Evolutionary conservation across 1,140 invertebrate genomes (phyloP).

Genomic region (Anagrus nilaparvatae): DNA sequence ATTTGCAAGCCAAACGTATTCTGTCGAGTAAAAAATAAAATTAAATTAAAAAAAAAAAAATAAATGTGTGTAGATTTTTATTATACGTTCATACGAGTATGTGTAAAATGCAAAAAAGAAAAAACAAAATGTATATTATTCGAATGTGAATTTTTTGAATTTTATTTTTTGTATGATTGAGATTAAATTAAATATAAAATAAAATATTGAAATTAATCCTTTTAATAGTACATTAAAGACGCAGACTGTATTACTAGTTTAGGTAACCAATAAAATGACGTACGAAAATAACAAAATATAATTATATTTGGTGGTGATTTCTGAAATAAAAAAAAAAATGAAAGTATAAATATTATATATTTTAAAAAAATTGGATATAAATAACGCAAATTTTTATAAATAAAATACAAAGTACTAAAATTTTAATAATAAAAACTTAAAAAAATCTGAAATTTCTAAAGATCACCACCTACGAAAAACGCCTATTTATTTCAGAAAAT

Average conservation of each 20-base stretch:
- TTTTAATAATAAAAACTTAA: slow-evolving; percentile 10
- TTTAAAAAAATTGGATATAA: neutral
- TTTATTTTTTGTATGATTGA: slow-evolving; percentile 30
- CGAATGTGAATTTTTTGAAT: slow-evolving; percentile 38
- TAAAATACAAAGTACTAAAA: neutral
- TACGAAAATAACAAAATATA: no score
- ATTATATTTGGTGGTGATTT: slow-evolving; percentile 31
- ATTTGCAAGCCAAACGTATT: neutral
- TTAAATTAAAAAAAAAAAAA: neutral
- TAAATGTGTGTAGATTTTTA: slow-evolving; percentile 7
- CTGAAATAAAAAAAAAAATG: slow-evolving; percentile 16
- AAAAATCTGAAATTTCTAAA: slow-evolving; percentile 10
- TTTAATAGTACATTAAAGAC: slow-evolving; percentile 35
- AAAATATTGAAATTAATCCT: slow-evolving; percentile 35
- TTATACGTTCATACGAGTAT: slow-evolving; percentile 18
- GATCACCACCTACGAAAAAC: slow-evolving; percentile 16
- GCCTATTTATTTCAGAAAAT: slow-evolving; percentile 13
- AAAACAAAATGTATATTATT: slow-evolving; percentile 17
- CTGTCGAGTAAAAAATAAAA: neutral
- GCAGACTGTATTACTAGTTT: slow-evolving; percentile 43
- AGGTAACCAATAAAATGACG: no score
- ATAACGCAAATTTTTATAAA: neutral
- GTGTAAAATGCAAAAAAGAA: slow-evolving; percentile 9
- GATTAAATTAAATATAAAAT: no score
- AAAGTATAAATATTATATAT: neutral